phyloP scores from a whole-genome alignment of 2,113 vertebrate genomes.

The Bubo blakistoni region DNA sequence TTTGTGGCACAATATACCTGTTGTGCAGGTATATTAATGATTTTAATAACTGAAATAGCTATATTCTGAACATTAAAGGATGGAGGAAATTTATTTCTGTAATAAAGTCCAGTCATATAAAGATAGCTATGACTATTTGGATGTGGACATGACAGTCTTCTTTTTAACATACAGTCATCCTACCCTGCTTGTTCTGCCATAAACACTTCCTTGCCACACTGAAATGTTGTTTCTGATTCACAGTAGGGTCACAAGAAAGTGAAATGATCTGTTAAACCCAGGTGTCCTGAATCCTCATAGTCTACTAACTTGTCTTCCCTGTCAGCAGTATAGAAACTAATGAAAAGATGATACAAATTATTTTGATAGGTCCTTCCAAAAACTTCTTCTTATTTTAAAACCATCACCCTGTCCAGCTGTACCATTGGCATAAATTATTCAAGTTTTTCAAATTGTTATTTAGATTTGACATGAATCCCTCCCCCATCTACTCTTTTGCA shows the following conservation, averaged over 20 bases:
- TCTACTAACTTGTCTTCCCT: neutral
- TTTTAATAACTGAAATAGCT: neutral
- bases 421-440: neutral
- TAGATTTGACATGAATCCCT: neutral
- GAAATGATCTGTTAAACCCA: neutral
- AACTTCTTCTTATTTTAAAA: neutral
- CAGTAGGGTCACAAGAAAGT: neutral
- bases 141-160: neutral
- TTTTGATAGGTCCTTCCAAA: neutral
- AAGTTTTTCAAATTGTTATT: neutral
- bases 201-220: neutral
- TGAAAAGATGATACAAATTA: neutral
- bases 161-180: neutral
- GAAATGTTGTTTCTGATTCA: neutral
- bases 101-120: neutral
- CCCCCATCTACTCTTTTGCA: neutral
- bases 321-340: neutral
- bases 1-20: neutral
- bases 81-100: neutral
- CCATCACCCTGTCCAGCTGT: neutral
- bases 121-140: neutral
- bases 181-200: neutral
- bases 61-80: neutral
- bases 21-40: neutral
- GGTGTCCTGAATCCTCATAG: rapidly evolving